Base-by-base conservation (phyloP, 2,113 vertebrate species). In the Plotosus lineatus region DNA sequence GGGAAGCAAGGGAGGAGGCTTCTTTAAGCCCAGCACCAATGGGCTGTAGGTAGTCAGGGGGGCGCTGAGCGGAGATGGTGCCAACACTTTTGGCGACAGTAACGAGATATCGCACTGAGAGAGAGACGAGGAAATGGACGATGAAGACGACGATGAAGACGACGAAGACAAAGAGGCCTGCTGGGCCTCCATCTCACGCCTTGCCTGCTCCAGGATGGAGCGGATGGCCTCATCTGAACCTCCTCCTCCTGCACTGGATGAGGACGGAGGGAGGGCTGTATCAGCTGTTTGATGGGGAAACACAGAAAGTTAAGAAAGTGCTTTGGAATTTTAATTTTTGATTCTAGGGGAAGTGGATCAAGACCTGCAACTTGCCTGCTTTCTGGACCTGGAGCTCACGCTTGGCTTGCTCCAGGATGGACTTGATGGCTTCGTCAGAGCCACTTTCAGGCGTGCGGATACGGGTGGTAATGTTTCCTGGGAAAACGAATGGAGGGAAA, bases 191-290 rank as follows among this genome's bases (percentile, higher is more conserved):
- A 97, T 97, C 87, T 97, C 95, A 0, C 95, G 93, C 83, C 95
- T 94, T 69, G 95, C 95, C 90, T 96, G 96, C 90, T 96, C 95
- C 83, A 97, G 92, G 90, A 96, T 95, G 86, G 94, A 95, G 89
- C 95, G 94, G 89, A 97, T 97, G 89, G 95, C 93, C 33, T 96
- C 95, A 53, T 96, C 96, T 0, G 95, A 95, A 86, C 90, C 90
- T 97, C 96, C 86, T 96, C 97, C 90, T 97, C 96, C 97, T 96
- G 97, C 89, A 97, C 96, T 89, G 36, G 94, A 92, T 3, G 93
- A 72, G 44, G 94, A 93, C 80, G 95, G 91, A 0, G 93, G 93
- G 90, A 94, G 95, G 88, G 94, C 87, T 19, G 93, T 94, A 90
- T 97, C 96, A 79, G 93, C 95, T 96, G 94, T 19, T 31, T 28